These are phyloP conservation scores for Crambe crambe DNA, from an alignment of 37 sponge, comb jelly and placozoan species.

Conservation along the genomic window DNA sequence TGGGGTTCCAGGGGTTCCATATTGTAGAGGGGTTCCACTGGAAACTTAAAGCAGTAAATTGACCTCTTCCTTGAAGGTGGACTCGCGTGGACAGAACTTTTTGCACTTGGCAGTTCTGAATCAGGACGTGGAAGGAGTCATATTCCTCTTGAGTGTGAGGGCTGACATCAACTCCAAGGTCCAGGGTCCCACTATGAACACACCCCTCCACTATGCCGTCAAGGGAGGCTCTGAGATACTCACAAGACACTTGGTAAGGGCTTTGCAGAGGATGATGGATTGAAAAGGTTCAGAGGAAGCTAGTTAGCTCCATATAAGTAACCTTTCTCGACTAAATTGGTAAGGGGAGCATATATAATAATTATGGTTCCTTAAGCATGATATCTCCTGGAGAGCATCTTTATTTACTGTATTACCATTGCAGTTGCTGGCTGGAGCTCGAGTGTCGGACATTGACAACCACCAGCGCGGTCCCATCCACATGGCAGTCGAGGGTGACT, in stretches of 20 bases:
- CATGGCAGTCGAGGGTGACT: constrained; percentile 86
- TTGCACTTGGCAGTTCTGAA: constrained; percentile 83
- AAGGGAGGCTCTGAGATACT: constrained; percentile 85
- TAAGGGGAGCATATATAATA: no score
- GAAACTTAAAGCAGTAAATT: background rate
- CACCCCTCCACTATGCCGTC: constrained; percentile 92
- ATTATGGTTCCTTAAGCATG: no score
- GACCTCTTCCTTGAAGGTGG: constrained; percentile 49
- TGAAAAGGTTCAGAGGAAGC: no score
- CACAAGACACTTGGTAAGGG: constrained; percentile 82
- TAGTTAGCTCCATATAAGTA: no score
- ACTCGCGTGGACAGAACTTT: constrained; percentile 80
- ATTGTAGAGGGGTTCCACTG: background rate
- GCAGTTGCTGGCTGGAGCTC: constrained; percentile 84
- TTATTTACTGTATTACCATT: background rate
- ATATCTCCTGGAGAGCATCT: no score
- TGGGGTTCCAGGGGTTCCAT: background rate
- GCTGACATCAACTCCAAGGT: constrained; percentile 87
- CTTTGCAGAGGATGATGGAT: no score
- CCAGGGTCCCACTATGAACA: constrained; percentile 61
- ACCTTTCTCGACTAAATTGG: no score
- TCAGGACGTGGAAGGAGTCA: constrained; percentile 81
- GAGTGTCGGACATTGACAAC: constrained; percentile 75
- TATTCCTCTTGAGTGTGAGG: constrained; percentile 86
- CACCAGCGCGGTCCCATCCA: constrained; percentile 69